Evolutionary conservation across 2,888 invertebrate species (phyloP).

Genomic region (Bruchidius siliquastri): DNA sequence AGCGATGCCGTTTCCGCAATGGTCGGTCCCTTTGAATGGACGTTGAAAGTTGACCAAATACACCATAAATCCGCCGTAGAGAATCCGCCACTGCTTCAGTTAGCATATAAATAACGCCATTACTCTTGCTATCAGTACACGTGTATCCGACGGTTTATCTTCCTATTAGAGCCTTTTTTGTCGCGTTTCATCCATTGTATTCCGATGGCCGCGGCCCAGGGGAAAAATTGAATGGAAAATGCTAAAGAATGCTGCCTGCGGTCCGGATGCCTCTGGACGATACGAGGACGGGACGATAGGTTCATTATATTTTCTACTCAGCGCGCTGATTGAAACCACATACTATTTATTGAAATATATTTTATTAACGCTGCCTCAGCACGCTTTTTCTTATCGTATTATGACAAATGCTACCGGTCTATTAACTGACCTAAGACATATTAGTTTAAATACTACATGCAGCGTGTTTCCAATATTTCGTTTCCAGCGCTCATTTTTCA

Average conservation of each 20-base stretch:
- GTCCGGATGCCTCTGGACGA: too few relatives aligned
- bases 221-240: constrained; percentile 4
- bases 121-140: constrained; percentile 12
- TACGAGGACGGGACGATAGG: too few relatives aligned
- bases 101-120: constrained; percentile 15
- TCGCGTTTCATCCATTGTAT: constrained; percentile 4
- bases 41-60: background rate
- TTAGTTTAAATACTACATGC: too few relatives aligned
- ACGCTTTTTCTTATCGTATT: too few relatives aligned
- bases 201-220: background rate
- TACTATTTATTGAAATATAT: too few relatives aligned
- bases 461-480: too few relatives aligned
- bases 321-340: too few relatives aligned
- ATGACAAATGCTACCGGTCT: too few relatives aligned
- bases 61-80: background rate
- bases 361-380: too few relatives aligned
- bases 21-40: background rate
- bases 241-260: background rate
- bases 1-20: background rate
- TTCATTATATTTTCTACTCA: too few relatives aligned
- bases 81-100: background rate
- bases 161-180: constrained; percentile 8
- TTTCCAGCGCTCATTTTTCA: too few relatives aligned
- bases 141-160: constrained; percentile 15
- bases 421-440: too few relatives aligned